Evolutionary conservation across 2,797 vertebrate genomes (phyloP).

Genomic region (Pagetopsis macropterus): DNA sequence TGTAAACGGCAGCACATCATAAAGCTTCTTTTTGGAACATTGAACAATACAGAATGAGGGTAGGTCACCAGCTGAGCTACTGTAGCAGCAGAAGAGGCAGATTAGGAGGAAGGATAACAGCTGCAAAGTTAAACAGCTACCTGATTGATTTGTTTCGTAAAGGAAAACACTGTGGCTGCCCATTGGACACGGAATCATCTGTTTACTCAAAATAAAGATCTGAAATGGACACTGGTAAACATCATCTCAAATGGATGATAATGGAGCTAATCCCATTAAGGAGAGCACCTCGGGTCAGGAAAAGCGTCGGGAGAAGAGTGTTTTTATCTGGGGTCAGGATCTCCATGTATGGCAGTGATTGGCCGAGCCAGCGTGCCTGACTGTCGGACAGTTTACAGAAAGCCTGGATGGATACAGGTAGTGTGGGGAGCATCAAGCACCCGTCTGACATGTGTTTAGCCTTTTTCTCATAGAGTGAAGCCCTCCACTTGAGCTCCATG

Average conservation of each 20-base stretch:
- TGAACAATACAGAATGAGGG: slow-evolving; percentile 15
- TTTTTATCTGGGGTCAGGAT: slow-evolving; percentile 64
- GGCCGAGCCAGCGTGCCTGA: slow-evolving; percentile 71
- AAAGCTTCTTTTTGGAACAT: slow-evolving; percentile 26
- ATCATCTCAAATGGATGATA: slow-evolving; percentile 5
- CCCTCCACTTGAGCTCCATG: slow-evolving; percentile 30
- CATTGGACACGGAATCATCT: slow-evolving; percentile 32
- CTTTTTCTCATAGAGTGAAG: slow-evolving; percentile 30
- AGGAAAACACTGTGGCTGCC: slow-evolving; percentile 22
- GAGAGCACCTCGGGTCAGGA: slow-evolving; percentile 26
- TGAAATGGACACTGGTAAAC: background rate
- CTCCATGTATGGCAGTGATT: slow-evolving; percentile 82
- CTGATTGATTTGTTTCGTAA: slow-evolving; percentile 69
- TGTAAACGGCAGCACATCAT: background rate
- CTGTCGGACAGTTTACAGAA: slow-evolving; percentile 81
- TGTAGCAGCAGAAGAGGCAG: no score
- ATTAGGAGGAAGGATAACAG: slow-evolving; percentile 51
- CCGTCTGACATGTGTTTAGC: slow-evolving; percentile 74
- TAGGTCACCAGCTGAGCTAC: slow-evolving; percentile 12
- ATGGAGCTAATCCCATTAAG: slow-evolving; percentile 8
- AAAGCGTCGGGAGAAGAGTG: slow-evolving; percentile 27
- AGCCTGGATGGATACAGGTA: slow-evolving; percentile 75
- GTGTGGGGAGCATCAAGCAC: slow-evolving; percentile 71
- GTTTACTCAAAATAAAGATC: slow-evolving; percentile 42
- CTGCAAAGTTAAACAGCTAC: slow-evolving; percentile 64